These are phyloP conservation scores for Phorcus lineatus DNA, from an alignment of 2,888 invertebrate species.

Conservation along the genomic window DNA sequence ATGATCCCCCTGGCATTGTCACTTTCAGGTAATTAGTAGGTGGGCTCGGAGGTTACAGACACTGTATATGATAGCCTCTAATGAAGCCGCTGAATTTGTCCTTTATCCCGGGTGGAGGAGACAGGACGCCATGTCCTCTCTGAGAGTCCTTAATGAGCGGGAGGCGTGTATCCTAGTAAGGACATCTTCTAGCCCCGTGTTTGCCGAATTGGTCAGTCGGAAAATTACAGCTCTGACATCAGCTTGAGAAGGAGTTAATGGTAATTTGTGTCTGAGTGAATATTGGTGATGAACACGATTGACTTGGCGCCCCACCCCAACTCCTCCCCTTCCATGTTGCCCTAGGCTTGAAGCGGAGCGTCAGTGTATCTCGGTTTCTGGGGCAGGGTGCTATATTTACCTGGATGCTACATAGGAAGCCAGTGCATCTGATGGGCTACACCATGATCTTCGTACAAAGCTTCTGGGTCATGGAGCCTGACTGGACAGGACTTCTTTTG, in stretches of 20 bases:
- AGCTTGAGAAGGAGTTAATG: conserved; percentile 21
- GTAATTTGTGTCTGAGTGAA: conserved; percentile 14
- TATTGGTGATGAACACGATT: conserved; percentile 2
- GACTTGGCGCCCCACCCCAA: not conserved
- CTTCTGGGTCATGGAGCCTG: no score
- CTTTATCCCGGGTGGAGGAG: not conserved
- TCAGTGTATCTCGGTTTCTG: no score
- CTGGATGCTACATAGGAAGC: no score
- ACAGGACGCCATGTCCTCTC: not conserved
- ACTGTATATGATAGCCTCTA: conserved; percentile 3
- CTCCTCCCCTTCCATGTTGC: not conserved
- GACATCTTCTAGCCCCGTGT: conserved; percentile 6
- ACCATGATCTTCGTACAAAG: no score
- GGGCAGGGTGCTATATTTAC: no score
- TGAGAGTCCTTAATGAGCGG: not conserved
- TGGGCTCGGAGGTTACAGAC: not conserved
- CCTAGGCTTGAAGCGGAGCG: not conserved
- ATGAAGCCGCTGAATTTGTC: conserved; percentile 20
- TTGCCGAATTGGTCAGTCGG: conserved; percentile 9
- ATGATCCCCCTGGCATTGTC: not conserved
- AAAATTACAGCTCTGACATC: conserved; percentile 17
- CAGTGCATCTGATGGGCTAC: no score
- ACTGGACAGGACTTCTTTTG: no score
- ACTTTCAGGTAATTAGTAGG: conserved; percentile 5
- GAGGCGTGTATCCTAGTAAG: not conserved